These are phyloP conservation scores for Lithobates sylvaticus DNA, from an alignment of 2,797 vertebrate genomes.

Conservation along the genomic window DNA sequence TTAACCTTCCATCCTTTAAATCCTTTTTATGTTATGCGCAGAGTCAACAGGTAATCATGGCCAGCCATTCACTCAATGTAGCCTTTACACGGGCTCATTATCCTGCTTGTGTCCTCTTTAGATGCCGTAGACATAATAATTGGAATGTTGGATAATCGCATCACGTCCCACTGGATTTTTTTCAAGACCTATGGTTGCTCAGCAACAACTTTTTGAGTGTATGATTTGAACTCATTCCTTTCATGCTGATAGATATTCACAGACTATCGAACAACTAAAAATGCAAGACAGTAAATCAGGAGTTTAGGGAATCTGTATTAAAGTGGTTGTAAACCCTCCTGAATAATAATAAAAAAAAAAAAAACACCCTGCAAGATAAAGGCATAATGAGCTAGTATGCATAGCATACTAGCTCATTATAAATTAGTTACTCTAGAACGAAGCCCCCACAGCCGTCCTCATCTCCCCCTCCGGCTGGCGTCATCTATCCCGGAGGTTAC, in stretches of 20 bases:
- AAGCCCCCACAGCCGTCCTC: no score
- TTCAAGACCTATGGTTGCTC: constrained; percentile 72
- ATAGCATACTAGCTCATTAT: no score
- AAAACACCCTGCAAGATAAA: no score
- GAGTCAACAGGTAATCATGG: constrained; percentile 38
- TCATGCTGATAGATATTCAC: constrained; percentile 69
- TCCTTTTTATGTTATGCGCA: constrained; percentile 25
- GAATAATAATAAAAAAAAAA: no score
- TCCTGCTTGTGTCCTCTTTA: constrained; percentile 19
- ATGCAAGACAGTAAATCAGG: neutral
- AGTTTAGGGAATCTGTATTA: neutral
- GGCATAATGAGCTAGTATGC: no score
- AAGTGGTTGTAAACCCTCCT: no score
- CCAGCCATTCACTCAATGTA: constrained; percentile 7
- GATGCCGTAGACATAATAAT: constrained; percentile 36
- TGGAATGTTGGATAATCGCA: constrained; percentile 8
- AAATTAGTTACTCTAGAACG: no score
- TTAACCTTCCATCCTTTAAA: constrained; percentile 2
- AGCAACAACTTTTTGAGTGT: constrained; percentile 73
- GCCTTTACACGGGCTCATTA: constrained; percentile 20
- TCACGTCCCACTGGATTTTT: constrained; percentile 58
- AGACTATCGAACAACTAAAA: constrained; percentile 29
- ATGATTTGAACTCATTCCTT: constrained; percentile 71
- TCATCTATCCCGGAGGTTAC: no score
- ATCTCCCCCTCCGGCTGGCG: no score